Evolutionary conservation across 2,113 vertebrate genomes (phyloP).

Genomic region (Eira barbara): DNA sequence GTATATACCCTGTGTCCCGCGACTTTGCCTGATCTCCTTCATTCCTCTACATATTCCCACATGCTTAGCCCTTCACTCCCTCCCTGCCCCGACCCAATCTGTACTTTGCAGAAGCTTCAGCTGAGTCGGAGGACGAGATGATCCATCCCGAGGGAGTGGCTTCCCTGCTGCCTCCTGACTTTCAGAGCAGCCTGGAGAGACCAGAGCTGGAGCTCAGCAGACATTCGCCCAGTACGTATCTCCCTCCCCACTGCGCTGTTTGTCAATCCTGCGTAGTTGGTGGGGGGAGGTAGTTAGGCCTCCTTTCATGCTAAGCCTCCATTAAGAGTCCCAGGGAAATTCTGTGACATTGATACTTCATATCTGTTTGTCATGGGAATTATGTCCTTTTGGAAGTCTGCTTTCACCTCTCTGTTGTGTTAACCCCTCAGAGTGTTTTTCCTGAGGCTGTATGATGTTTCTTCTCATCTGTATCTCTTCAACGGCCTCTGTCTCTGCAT

Average conservation of each 20-base stretch:
- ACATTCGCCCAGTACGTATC: slow-evolving; percentile 78
- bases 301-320: slow-evolving; percentile 62
- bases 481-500: background rate
- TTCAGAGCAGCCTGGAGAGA: slow-evolving; percentile 77
- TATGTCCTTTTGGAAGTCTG: slow-evolving; percentile 51
- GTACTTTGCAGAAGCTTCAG: slow-evolving; percentile 79
- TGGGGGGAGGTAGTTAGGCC: slow-evolving; percentile 68
- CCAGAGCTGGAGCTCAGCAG: slow-evolving; percentile 77
- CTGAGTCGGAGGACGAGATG: slow-evolving; percentile 81
- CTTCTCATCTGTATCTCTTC: background rate
- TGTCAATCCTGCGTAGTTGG: slow-evolving; percentile 70
- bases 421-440: slow-evolving; percentile 29
- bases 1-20: slow-evolving; percentile 35
- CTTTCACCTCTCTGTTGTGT: slow-evolving; percentile 7
- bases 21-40: slow-evolving; percentile 57
- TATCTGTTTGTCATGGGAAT: slow-evolving; percentile 46
- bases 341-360: slow-evolving; percentile 46
- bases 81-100: slow-evolving; percentile 70
- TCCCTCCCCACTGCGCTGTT: slow-evolving; percentile 73
- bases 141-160: slow-evolving; percentile 77
- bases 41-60: slow-evolving; percentile 51
- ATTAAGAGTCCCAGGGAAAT: slow-evolving; percentile 57
- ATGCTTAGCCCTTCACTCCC: slow-evolving; percentile 72
- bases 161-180: slow-evolving; percentile 79
- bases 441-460: slow-evolving; percentile 17